Evolutionary conservation across 2,113 vertebrate species (phyloP), one percentile per base, ranked within the genome.

Genomic region (Passer montanus): DNA sequence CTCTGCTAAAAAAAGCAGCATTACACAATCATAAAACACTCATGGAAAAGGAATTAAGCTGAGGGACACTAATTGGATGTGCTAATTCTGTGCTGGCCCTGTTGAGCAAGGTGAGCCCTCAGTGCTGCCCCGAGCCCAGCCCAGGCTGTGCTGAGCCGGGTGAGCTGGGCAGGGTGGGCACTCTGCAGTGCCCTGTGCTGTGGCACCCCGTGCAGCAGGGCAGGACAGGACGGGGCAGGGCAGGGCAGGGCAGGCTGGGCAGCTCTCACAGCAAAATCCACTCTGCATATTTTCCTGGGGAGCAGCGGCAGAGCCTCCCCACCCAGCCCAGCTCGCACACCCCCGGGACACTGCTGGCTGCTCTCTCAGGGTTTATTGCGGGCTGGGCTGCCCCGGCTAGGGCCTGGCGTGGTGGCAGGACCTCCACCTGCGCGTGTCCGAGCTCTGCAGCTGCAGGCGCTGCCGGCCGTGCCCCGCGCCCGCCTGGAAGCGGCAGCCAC

Each of bases 401-500:
- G 50, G 84, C 2, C 79, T 96, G 0, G 10, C 30, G 59, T 35
- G 6, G 2, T 4, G 7, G 18, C 3, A 4, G 18, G 73, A 28
- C 33, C 90, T 96, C 98, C 98, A 98, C 66, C 80, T 95, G 30
- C 28, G 2, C 4, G 53, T 0, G 60, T 98, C 91, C 7, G 72
- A 41, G 7, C 76, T 82, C 2, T 50, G 58, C 46, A 98, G 8
- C 0, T 96, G 97, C 1, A 86, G 66, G 74, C 28, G 33, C 39
- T 82, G 96, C 66, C 90, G 97, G 84, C 84, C 85, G 76, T 98
- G 98, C 10, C 96, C 87, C 0, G 97, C 87, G 81, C 64, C 46
- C 14, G 31, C 37, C 31, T 10, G 52, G 96, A 96, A 98, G 31
- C 59, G 86, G 56, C 95, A 97, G 31, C 98, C 98, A 0, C 98